phyloP scores from a whole-genome alignment of 2,888 invertebrate species.

The Eristalinus aeneus region DNA sequence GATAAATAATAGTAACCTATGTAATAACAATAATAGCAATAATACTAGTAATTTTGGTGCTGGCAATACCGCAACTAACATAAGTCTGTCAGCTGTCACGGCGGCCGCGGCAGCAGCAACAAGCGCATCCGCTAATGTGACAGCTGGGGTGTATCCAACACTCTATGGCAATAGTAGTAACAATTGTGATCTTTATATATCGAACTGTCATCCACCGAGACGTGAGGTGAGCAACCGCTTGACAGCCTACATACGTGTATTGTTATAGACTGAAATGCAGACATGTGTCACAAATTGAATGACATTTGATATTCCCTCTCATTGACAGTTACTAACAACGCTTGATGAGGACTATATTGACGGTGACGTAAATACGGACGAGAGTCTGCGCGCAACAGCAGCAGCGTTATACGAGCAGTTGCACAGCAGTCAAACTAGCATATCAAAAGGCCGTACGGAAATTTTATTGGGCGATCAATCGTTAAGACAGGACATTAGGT shows the following conservation, averaged over 20 bases:
- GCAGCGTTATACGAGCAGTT: constrained; percentile 73
- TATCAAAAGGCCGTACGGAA: constrained; percentile 81
- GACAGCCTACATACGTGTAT: neutral
- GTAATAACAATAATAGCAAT: constrained; percentile 74
- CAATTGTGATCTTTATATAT: constrained; percentile 80
- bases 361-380: constrained; percentile 75
- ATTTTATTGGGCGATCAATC: constrained; percentile 80
- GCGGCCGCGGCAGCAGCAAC: constrained; percentile 27
- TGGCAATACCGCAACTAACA: constrained; percentile 51
- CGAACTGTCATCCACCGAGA: constrained; percentile 80
- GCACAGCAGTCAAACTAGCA: constrained; percentile 80
- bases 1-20: constrained; percentile 70
- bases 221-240: constrained; percentile 77
- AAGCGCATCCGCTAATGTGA: constrained; percentile 41
- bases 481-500: constrained; percentile 79
- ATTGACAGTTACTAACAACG: constrained; percentile 78
- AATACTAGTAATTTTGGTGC: constrained; percentile 72
- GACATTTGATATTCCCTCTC: neutral
- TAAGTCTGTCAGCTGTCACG: constrained; percentile 41
- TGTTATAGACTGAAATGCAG: too few relatives aligned
- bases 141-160: constrained; percentile 10
- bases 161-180: constrained; percentile 74
- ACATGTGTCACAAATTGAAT: too few relatives aligned
- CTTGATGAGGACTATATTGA: constrained; percentile 77
- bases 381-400: constrained; percentile 70